These are phyloP conservation scores for Leucosticte australis DNA, from an alignment of 2,113 vertebrate genomes.

Conservation along the genomic window DNA sequence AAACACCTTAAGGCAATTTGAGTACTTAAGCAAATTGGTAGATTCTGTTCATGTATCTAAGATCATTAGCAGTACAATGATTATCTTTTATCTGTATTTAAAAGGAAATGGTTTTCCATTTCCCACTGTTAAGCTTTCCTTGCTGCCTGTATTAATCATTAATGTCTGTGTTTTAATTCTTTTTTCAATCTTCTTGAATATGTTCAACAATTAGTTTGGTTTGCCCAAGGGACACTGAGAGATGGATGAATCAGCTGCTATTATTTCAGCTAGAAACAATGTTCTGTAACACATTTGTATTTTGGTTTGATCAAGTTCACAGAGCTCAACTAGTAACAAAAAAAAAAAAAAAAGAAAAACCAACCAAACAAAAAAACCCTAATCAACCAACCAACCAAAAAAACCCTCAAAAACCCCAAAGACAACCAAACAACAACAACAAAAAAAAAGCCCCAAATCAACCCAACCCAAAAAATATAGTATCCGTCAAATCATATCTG, in stretches of 20 bases:
- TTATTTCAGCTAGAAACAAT: neutral
- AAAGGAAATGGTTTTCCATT: slow-evolving; percentile 3
- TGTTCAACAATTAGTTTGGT: neutral
- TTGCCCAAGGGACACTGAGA: neutral
- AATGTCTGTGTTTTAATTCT: neutral
- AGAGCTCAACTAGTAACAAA: neutral
- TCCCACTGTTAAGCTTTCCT: neutral
- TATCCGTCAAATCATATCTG: neutral
- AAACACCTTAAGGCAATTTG: neutral
- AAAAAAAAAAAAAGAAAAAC: neutral
- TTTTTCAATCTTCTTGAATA: neutral
- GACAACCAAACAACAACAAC: neutral
- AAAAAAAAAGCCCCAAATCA: neutral
- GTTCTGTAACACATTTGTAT: neutral
- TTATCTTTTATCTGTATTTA: neutral
- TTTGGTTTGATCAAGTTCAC: neutral
- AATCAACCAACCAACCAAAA: neutral
- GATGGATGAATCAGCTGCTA: neutral
- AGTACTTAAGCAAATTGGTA: neutral
- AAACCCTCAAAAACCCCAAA: neutral
- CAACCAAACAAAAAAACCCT: neutral
- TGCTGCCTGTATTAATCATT: neutral
- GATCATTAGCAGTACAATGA: neutral
- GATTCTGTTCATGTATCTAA: neutral
- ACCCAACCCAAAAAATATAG: neutral